A percentile compares a stretch with the other conserved stretches of the same genome.
Evolutionary conservation across 1,140 invertebrate genomes (phyloP).

Genomic region (Lutraria rhynchaena): DNA sequence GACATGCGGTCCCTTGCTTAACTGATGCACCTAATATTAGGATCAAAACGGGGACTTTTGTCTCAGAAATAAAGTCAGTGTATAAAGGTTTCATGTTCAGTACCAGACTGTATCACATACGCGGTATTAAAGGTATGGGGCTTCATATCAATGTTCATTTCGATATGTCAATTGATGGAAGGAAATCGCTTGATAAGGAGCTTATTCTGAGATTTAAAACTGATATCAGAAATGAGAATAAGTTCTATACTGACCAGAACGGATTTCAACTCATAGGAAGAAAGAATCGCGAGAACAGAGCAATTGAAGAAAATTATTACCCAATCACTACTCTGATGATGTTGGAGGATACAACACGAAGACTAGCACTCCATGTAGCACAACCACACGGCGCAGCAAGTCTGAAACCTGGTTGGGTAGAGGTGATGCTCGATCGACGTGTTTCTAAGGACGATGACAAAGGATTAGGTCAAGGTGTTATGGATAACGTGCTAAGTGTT

Average conservation of each 20-base stretch:
- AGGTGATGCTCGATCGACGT: constrained; percentile 93
- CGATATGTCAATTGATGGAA: constrained; percentile 13
- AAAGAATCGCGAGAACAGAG: constrained; percentile 85
- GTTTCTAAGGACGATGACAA: constrained; percentile 93
- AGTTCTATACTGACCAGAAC: constrained; percentile 96
- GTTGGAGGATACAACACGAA: constrained; percentile 88
- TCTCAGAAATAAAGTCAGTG: constrained; percentile 90
- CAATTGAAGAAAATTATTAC: constrained; percentile 94
- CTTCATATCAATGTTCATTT: constrained; percentile 88
- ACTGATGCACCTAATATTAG: background rate
- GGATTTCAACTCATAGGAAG: constrained; percentile 88
- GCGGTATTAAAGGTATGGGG: constrained; percentile 80
- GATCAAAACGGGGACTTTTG: constrained; percentile 81
- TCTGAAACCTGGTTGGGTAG: constrained; percentile 90
- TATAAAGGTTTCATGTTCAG: constrained; percentile 68
- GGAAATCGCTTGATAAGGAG: constrained; percentile 19
- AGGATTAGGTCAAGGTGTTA: constrained; percentile 94
- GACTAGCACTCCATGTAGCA: constrained; percentile 89
- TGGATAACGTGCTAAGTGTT: constrained; percentile 90
- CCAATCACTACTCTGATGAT: constrained; percentile 92
- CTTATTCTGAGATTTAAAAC: constrained; percentile 93
- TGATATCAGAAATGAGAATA: constrained; percentile 85
- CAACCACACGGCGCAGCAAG: constrained; percentile 92
- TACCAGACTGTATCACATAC: constrained; percentile 39
- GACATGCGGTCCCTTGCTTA: constrained; percentile 74